These are phyloP conservation scores for Brenthis ino DNA, from an alignment of 2,888 invertebrate genomes.

Conservation along the genomic window DNA sequence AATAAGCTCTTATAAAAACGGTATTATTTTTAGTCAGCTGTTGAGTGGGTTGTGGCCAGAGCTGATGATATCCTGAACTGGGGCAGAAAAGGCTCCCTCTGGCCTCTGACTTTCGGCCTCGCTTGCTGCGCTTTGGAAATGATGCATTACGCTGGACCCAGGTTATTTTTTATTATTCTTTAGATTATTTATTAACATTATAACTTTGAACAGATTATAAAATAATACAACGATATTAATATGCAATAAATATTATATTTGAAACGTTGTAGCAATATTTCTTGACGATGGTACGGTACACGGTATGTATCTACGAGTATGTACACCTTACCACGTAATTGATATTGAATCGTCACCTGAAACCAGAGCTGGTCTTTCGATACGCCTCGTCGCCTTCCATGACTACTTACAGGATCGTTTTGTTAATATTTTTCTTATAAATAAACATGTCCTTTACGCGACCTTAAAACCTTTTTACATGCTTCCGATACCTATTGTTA, in stretches of 20 bases:
- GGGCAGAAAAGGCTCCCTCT: constrained; percentile 95
- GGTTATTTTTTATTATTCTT: constrained; percentile 67
- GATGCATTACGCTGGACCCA: constrained; percentile 99
- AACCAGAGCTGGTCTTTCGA: constrained; percentile 36
- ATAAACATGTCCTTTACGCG: too few relatives aligned
- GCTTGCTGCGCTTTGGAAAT: constrained; percentile 99
- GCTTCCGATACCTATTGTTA: too few relatives aligned
- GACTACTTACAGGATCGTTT: background rate
- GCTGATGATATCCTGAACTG: constrained; percentile 96
- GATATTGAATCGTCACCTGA: constrained; percentile 43
- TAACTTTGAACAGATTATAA: background rate
- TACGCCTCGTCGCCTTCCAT: constrained; percentile 16
- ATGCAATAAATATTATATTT: too few relatives aligned
- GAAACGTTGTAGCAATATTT: too few relatives aligned
- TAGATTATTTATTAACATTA: background rate
- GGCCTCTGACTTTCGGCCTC: constrained; percentile 99
- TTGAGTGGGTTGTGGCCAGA: constrained; percentile 94
- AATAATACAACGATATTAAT: background rate
- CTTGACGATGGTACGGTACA: too few relatives aligned
- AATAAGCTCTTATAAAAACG: background rate
- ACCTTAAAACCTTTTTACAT: too few relatives aligned
- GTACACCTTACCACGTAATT: constrained; percentile 34
- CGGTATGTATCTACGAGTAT: background rate
- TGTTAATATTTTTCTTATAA: background rate
- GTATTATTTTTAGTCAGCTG: constrained; percentile 57